Conservation (phyloP, 2,113 vertebrate species). For the Carollia perspicillata region DNA sequence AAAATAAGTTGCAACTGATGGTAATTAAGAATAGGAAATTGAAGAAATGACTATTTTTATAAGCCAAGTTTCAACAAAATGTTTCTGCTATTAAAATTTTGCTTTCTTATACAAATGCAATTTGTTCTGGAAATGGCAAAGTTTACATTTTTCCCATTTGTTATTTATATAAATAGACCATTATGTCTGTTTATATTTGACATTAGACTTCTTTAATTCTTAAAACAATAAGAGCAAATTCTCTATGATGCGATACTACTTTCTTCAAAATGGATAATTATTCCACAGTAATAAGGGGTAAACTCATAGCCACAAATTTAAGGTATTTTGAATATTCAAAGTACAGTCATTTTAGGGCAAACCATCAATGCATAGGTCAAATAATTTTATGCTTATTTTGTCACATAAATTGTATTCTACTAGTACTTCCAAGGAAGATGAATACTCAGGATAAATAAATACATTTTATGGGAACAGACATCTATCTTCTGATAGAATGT, state of each 20-base stretch:
- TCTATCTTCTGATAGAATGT: not conserved
- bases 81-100: slow-evolving; percentile 8
- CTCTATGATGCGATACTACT: not conserved
- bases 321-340: not conserved
- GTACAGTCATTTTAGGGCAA: not conserved
- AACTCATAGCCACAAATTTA: not conserved
- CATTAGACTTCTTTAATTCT: not conserved
- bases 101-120: not conserved
- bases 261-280: not conserved
- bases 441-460: not conserved
- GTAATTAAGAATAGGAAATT: slow-evolving; percentile 16
- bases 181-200: not conserved
- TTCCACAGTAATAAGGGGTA: not conserved
- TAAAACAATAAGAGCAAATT: not conserved
- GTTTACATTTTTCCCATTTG: not conserved
- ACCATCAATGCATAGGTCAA: not conserved
- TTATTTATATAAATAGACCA: not conserved
- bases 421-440: not conserved
- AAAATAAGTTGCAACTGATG: not conserved
- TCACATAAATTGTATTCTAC: not conserved
- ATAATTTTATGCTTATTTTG: not conserved
- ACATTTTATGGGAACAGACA: not conserved
- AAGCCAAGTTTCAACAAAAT: slow-evolving; percentile 14
- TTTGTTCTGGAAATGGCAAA: not conserved
- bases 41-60: not conserved